Evolutionary conservation across 1,140 invertebrate species (phyloP), one percentile per base, ranked within the genome.

Genomic region (Drosophila ogumai): DNA sequence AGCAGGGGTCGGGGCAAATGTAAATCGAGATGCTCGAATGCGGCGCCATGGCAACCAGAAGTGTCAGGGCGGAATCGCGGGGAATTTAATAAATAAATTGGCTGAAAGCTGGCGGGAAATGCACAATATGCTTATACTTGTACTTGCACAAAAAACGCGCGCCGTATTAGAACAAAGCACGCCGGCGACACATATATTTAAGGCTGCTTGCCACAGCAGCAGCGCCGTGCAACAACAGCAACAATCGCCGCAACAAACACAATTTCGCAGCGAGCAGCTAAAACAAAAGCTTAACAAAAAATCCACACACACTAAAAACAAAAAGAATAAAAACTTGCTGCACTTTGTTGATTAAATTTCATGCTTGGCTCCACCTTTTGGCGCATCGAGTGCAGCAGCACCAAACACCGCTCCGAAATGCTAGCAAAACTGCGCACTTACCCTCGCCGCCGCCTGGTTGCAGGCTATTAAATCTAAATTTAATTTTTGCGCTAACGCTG

Each of bases 271-370:
- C 46, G 46, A 47, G 31, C 52, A 55, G 41, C 74, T 54, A 66
- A 73, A 75, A 66, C 52, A 68, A 57, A 55, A 56, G 71, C 58
- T 59, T 77, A 61, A 43, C 38, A 55, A 31, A 63, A 63, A 65
- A 72, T 52, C 17, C 31, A 34, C 47, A 49, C 47, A 31, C 8
- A 55, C 36, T 28, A 28, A 28, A 41, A 34, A 40, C 25, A 19
- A 40, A 44, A 69, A 73, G 61, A 86, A 69, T 79, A 85, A 87
- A 88, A 84, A 56, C 54, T 73, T 73, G 80, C 68, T 87, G 82
- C 82, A 87, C 82, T 87, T 87, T 87, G 75, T 88, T 87, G 82
- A 87, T 87, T 87, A 87, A 88, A 87, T 87, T 87, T 87, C 80
- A 80, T 84, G 72, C 79, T 87, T 78, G 63, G 81, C 82, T 79